Base-by-base conservation (phyloP, 2,797 vertebrate species). In the Rhadinocentrus ornatus region DNA sequence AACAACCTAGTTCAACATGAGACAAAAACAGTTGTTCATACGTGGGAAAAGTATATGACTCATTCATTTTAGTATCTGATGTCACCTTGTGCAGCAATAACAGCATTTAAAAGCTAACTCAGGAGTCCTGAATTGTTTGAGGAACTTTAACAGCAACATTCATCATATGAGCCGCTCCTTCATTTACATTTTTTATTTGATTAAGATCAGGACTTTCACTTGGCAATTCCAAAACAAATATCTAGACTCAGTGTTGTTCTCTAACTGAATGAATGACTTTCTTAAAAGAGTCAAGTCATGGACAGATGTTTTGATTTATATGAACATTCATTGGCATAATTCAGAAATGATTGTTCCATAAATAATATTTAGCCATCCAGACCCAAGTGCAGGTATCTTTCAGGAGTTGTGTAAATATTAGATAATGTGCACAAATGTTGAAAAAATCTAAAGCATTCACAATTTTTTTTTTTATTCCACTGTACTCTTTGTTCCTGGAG, bases 401-500 rank as follows among this genome's bases (percentile, higher is more conserved):
- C 7, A 48, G 7, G 20, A 50, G 10, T 44, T 6, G 4, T 24
- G 3, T 27, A 31, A n/a, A 16, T 57, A 29, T 35, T 6, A 20
- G 27, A 5, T 24, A 20, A 22, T 54, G 16, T 34, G 24, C n/a
- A 53, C n/a, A 46, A 61, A 60, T 52, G 10, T 11, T 4, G 24
- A 29, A 20, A 31, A 60, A 62, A 41, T 3, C 11, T 24, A 39
- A 26, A 58, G 24, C 3, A 7, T 50, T 10, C 61, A 18, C 22
- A 11, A 10, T 41, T 46, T 48, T 20, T 39, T 55, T 57, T 57
- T 10, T 9, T 59, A 15, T 46, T 11, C 18, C 13, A 15, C 39
- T 62, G 41, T 18, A 32, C 31, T 9, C 54, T 64, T 72, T 58
- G 69, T 65, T 31, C 62, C 73, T 50, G 20, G 44, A 64, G 37